Evolutionary conservation across 2,113 vertebrate species (phyloP), one percentile per base, ranked within the genome.

Genomic region (Apeltes quadracus): DNA sequence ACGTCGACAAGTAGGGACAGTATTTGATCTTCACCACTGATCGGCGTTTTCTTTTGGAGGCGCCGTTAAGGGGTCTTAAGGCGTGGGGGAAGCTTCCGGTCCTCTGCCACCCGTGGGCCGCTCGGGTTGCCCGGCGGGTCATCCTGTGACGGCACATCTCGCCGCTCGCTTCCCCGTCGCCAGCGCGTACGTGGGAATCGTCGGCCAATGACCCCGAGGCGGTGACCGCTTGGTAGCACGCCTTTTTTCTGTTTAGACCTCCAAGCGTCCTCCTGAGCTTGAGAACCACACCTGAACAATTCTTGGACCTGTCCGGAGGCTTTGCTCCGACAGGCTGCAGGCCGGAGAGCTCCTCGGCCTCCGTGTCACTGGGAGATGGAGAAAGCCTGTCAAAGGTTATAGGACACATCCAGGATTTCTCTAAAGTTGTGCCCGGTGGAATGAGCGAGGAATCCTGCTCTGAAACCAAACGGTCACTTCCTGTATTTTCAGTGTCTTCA

Each of bases 21-120:
- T 91, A 93, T 65, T 92, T 92, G 78, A 93, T 92, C 75, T 88
- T 93, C 13, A 92, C 41, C 11, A 90, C 61, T 0, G 92, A 87
- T 18, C 73, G 80, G 56, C 8, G 71, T 16, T 88, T 85, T 22
- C 81, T 72, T 71, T 90, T 86, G 7, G 88, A 88, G 8, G 87
- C 69, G 44, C 84, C 77, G 39, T 61, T 46, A 1, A 66, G 84
- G 32, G 84, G 84, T 68, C 81, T 75, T 8, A 81, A 54, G 7
- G 66, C 13, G 1, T 50, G 74, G 32, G 82, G 72, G 65, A 86
- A 79, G 61, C 77, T 38, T 18, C 64, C 78, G 0, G 54, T 75
- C 34, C 73, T 70, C 54, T 72, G 74, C 76, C 69, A 75, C 54
- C 61, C 78, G 53, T 62, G 71, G 44, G 44, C 22, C 9, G 72